Evolutionary conservation across 2,888 invertebrate genomes (phyloP), one percentile per base, ranked within the genome.

Genomic region (Noctua fimbriata): DNA sequence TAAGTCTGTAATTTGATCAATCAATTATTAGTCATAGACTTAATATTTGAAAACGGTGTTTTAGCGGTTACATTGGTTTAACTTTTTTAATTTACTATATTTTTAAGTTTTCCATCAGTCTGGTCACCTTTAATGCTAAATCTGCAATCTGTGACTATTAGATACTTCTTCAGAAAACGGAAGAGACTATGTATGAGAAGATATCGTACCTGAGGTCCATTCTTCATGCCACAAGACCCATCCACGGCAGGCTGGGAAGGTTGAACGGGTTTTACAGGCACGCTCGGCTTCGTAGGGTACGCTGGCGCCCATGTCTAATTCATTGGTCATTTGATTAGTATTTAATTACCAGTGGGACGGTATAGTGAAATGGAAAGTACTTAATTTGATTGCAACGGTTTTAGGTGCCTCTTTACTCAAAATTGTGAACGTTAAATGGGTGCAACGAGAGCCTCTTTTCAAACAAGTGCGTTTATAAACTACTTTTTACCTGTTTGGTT

Each of bases 181-280:
- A 78, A 52, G 3, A n/a, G 5, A 32, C 9, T 0, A 76, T 49
- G 49, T 67, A 28, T 52, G 60, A 24, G 2, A 9, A 21, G 7
- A 28, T 70, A 72, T 65, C 58, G 63, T 94, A 97, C 97, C 94
- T 97, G 98, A 75, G 97, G 97, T n/a, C 98, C 98, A 94, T 98
- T 98, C 93, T 98, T 98, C 10, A 97, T 97, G 5, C 98, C 98
- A 91, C 98, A 98, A 28, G 97, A 96, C 1, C 95, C 94, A 76
- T 95, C 95, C 2, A 92, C 92, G 67, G 92, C 92, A 71, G 94
- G 95, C 63, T 92, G 93, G 44, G 91, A 76, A 47, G 92, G 92
- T 71, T 90, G 83, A 63, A 86, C 77, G 32, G 92, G 87, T 71
- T 86, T 70, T 36, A 89, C 78, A 69, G 92, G 90, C 41, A 55